A percentile compares a stretch with the other conserved stretches of the same genome.
These are phyloP conservation scores for Sitodiplosis mosellana DNA, from an alignment of 1,140 invertebrate species.

Conservation along the genomic window DNA sequence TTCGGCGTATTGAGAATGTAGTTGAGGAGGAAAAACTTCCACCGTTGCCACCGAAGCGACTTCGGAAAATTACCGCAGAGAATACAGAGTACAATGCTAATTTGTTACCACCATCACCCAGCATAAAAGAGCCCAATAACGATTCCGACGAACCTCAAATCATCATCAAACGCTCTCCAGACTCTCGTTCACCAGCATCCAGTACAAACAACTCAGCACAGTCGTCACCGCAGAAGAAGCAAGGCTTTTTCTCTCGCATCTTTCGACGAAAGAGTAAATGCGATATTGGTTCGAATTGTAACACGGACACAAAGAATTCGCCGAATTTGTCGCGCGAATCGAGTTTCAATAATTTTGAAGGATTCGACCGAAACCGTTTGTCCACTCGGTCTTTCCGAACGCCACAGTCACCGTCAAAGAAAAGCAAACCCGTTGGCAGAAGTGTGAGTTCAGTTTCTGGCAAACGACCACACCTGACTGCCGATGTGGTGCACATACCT, in stretches of 20 bases:
- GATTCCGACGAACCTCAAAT: constrained; percentile 23
- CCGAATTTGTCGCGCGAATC: constrained; percentile 15
- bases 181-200: constrained; percentile 14
- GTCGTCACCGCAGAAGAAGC: constrained; percentile 34
- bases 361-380: constrained; percentile 15
- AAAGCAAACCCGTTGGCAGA: constrained; percentile 27
- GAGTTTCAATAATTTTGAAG: constrained; percentile 13
- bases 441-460: constrained; percentile 36
- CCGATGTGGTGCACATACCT: constrained; percentile 36
- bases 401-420: constrained; percentile 9
- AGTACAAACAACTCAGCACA: constrained; percentile 24
- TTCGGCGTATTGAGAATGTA: constrained; percentile 27
- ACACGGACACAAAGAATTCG: constrained; percentile 5
- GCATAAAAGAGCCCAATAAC: constrained; percentile 10
- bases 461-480: constrained; percentile 25
- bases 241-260: constrained; percentile 44
- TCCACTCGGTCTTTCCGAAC: constrained; percentile 15
- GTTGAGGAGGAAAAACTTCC: constrained; percentile 42
- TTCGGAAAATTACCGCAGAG: constrained; percentile 36
- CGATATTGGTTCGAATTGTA: constrained; percentile 12
- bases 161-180: constrained; percentile 27
- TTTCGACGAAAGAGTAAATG: constrained; percentile 31
- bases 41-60: constrained; percentile 57
- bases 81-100: background rate
- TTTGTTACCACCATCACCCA: background rate